Evolutionary conservation across 2,888 invertebrate species (phyloP).

Genomic region (Heteromyza rotundicornis): DNA sequence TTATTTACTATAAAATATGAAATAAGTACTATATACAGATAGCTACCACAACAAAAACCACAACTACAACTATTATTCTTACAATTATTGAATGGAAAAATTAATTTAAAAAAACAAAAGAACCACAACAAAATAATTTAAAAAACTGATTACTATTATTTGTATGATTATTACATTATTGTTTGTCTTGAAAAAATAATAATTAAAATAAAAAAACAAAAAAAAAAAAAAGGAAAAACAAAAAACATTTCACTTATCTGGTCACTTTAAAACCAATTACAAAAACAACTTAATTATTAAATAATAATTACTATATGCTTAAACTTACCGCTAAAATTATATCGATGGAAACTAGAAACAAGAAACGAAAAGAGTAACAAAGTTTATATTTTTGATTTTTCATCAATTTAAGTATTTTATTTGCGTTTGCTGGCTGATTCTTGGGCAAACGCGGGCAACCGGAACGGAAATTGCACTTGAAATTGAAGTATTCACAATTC

Average conservation of each 20-base stretch:
- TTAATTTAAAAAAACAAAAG: conserved; percentile 5
- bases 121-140: conserved; percentile 14
- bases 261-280: conserved; percentile 57
- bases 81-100: not conserved
- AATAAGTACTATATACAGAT: not conserved
- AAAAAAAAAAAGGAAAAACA: too few species aligned
- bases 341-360: too few species aligned
- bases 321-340: not conserved
- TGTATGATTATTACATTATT: conserved; percentile 17
- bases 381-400: too few species aligned
- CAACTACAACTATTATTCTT: too few species aligned
- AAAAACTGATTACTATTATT: conserved; percentile 11
- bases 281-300: not conserved
- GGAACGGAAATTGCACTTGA: too few species aligned
- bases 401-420: too few species aligned
- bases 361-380: too few species aligned
- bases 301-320: not conserved
- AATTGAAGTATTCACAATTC: too few species aligned
- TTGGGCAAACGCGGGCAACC: too few species aligned
- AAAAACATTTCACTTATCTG: conserved; percentile 45
- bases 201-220: too few species aligned
- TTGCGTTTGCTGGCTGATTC: too few species aligned
- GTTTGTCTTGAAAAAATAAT: conserved; percentile 21
- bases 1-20: not conserved
- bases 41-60: not conserved